Evolutionary conservation across 2,797 vertebrate species (phyloP), one percentile per base, ranked within the genome.

Genomic region (Falco cherrug): DNA sequence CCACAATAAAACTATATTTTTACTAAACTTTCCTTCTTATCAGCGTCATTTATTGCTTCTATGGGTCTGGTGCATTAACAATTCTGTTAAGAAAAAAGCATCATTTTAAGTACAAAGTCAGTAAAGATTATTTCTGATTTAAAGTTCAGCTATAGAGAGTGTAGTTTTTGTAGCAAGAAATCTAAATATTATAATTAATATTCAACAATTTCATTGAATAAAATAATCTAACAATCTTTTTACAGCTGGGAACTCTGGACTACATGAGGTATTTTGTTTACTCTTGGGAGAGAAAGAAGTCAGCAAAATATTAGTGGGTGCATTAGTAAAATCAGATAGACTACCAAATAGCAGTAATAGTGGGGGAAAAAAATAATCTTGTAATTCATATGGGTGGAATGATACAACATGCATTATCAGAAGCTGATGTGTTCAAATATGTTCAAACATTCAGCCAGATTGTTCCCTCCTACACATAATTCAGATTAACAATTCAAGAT

Each of bases 281-380:
- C 65, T 68, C n/a, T 71, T 80, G n/a, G 10, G 54, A 63, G 53
- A 60, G 22, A 95, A 77, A 57, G n/a, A 71, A 84, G 14, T 50
- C 59, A 83, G 33, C 13, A 73, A 39, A 59, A 4, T 69, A 54
- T 56, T 79, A 35, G 7, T 47, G 20, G 11, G 21, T 45, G 17
- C 2, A 28, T n/a, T 78, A 69, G 4, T 60, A 70, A 79, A 94
- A 69, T 59, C 17, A 10, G 9, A 75, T 16, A 74, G 45, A 75
- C 9, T 7, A 50, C 9, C 5, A 45, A 84, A 87, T 4, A 75
- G 10, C 25, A 90, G 33, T 54, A 70, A 71, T 4, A 20, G 6
- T 3, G 6, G 26, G 1, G 6, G 0, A 5, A 6, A 4, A 56
- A 16, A 4, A 54, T 14, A 61, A 47, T 59, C 39, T 79, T 80